Base-by-base conservation (phyloP, 2,113 vertebrate species). In the Pteruthius melanotis region DNA sequence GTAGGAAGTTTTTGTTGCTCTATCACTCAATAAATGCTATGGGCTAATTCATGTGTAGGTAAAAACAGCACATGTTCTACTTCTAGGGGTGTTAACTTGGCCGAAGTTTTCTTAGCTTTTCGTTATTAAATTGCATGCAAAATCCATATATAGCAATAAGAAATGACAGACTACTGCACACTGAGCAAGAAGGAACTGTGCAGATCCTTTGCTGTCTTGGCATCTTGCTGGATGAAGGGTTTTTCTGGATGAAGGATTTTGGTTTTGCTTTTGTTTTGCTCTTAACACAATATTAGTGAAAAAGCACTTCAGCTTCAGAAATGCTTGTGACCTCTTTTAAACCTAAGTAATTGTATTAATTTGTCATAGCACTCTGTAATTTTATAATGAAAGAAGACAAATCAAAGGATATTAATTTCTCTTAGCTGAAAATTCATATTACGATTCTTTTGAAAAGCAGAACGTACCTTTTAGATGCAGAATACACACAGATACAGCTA, bases 11-110 rank as follows among this genome's bases (percentile, higher is more conserved):
- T 24, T 61, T 9, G 13, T 37, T 87, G 52, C 26, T 28, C 44
- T 63, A 0, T 54, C 30, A 26, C 54, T 89, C 45, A 35, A 11
- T 9, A 90, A 90, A 64, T 53, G 7, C 53, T 69, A 40, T 7
- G 23, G 1, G 1, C 15, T 68, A 47, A 35, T 2, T 7, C 4
- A 4, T 3, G 8, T 49, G 11, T 44, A 39, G 35, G 24, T 44
- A 60, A 75, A 95, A 68, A 2, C 26, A 39, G 4, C 27, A 27
- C 6, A 26, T 33, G 5, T 20, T 69, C 28, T 52, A 10, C 18
- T 79, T 76, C n/a, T 37, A 37, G 33, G 23, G n/a, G 19, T 80
- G 20, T 60, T 90, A 50, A 61, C 23, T 44, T 61, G 44, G 44
- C 27, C n/a, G 23, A 83, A 56, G 35, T 39, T 74, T 84, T 84